Evolutionary conservation across 2,113 vertebrate genomes (phyloP).

Genomic region (Sylvietta virens): DNA sequence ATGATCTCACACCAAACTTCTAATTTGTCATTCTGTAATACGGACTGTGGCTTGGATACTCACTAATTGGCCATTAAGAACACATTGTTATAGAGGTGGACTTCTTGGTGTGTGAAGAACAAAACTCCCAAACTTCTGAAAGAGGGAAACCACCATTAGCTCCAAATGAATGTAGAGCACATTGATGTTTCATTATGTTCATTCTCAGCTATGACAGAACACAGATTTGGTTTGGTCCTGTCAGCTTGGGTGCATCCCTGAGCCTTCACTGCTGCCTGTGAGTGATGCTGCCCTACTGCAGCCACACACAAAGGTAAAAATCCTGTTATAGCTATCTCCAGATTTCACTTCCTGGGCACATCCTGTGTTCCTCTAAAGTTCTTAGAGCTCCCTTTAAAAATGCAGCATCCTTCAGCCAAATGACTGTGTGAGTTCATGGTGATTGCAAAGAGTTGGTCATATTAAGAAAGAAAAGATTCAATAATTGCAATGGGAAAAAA

Average conservation of each 20-base stretch:
- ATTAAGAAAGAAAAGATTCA: background rate
- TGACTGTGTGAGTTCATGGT: background rate
- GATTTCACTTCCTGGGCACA: background rate
- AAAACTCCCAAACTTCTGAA: background rate
- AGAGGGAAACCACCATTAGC: background rate
- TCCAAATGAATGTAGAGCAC: background rate
- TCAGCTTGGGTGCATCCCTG: background rate
- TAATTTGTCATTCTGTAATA: background rate
- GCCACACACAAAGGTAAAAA: background rate
- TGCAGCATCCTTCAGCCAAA: background rate
- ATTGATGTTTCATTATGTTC: background rate
- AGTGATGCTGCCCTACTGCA: background rate
- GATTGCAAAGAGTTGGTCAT: background rate
- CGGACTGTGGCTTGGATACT: background rate
- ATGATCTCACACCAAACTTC: background rate
- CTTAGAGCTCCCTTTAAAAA: background rate
- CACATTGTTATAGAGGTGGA: background rate
- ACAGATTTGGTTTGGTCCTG: background rate
- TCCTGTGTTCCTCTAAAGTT: background rate
- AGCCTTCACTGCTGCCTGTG: background rate
- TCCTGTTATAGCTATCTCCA: background rate
- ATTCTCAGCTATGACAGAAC: background rate
- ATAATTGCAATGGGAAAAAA: background rate
- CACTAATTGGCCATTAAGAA: conserved; percentile 17
- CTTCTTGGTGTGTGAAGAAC: background rate